Percentiles rank a stretch among this genome's conserved stretches.
Evolutionary conservation across 2,113 vertebrate genomes (phyloP).

Genomic region (Misgurnus mizolepis): DNA sequence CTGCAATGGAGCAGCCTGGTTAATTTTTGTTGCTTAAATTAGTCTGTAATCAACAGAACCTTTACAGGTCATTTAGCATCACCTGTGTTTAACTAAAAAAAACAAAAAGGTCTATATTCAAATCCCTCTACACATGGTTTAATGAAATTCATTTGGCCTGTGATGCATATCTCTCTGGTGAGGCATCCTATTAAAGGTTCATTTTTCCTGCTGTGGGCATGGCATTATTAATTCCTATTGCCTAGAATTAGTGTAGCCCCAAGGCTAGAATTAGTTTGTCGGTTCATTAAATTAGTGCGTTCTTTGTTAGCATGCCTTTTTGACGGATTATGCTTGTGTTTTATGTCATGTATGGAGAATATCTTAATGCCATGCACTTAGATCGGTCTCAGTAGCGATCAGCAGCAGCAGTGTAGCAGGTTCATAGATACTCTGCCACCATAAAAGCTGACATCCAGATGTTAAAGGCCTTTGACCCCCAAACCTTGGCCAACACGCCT

Average conservation of each 20-base stretch:
- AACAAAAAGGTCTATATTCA: conserved; percentile 25
- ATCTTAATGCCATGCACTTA: not conserved
- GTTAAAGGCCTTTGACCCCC: conserved; percentile 54
- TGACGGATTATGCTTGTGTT: conserved; percentile 25
- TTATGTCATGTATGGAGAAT: not conserved
- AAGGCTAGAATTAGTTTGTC: conserved; percentile 20
- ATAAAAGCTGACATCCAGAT: conserved; percentile 61
- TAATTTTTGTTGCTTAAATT: conserved; percentile 53
- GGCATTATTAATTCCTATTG: conserved; percentile 32
- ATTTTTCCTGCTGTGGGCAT: conserved; percentile 25
- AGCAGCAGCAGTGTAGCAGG: not conserved
- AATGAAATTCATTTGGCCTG: conserved; percentile 40
- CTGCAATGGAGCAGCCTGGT: conserved; percentile 53
- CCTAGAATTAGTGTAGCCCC: conserved; percentile 14
- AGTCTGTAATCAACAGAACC: conserved; percentile 55
- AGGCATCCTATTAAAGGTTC: conserved; percentile 25
- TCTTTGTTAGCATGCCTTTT: conserved; percentile 30
- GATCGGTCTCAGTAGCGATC: not conserved
- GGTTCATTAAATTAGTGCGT: conserved; percentile 25
- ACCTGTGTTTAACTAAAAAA: conserved; percentile 21
- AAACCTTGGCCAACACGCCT: conserved; percentile 55
- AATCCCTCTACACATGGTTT: conserved; percentile 38
- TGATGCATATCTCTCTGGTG: conserved; percentile 42
- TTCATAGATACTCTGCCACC: conserved; percentile 39
- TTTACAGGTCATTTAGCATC: conserved; percentile 37